These are phyloP conservation scores for Pelodiscus sinensis DNA, from an alignment of 2,113 vertebrate species.

Conservation along the genomic window DNA sequence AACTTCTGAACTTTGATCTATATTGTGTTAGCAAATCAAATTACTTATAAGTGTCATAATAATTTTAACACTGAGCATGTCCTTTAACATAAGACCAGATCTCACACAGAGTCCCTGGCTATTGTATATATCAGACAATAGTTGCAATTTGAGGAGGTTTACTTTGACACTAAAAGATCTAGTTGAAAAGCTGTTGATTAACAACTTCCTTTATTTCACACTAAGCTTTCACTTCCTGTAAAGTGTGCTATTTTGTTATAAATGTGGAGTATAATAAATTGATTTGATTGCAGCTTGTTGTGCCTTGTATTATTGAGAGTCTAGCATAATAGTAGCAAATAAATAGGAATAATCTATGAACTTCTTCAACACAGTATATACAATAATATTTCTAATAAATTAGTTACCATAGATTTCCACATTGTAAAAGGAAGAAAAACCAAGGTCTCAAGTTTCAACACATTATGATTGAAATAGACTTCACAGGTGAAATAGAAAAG, in stretches of 20 bases:
- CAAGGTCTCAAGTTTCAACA: neutral
- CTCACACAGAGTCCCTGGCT: neutral
- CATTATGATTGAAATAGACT: neutral
- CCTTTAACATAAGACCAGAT: rapidly evolving
- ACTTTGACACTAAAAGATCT: neutral
- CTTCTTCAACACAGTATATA: neutral
- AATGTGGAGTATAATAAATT: neutral
- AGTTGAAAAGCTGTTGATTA: neutral
- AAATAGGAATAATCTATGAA: neutral
- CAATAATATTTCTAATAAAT: neutral
- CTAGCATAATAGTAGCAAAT: neutral
- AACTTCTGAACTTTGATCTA: neutral
- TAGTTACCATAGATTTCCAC: neutral
- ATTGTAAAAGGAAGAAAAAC: neutral
- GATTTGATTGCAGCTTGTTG: neutral
- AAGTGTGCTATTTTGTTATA: neutral
- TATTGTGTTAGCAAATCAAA: neutral
- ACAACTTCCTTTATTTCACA: neutral
- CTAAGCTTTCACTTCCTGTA: neutral
- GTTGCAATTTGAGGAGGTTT: neutral
- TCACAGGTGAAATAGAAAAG: neutral
- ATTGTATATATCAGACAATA: neutral
- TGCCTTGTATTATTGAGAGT: neutral
- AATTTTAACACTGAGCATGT: neutral
- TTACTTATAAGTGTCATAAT: neutral